A percentile compares a stretch with the other conserved stretches of the same genome.
These are phyloP conservation scores for Ptiloglossa arizonensis DNA, from an alignment of 1,140 invertebrate species.

Conservation along the genomic window DNA sequence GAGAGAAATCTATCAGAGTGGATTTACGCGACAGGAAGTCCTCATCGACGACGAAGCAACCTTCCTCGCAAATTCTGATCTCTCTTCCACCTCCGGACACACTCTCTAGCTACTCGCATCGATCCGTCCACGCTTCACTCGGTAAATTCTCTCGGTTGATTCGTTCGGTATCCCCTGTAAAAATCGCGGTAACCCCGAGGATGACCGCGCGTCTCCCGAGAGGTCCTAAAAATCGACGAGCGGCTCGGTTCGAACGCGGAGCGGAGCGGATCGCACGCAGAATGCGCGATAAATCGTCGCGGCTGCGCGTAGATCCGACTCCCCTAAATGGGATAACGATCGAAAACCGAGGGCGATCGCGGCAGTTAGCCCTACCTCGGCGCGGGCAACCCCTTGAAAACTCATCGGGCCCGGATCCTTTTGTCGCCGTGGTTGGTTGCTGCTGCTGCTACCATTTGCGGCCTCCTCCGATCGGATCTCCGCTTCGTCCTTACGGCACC, in stretches of 20 bases:
- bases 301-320: constrained; percentile 51
- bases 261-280: neutral
- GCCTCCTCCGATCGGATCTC: constrained; percentile 60
- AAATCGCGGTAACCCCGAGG: no score
- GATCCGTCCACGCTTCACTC: no score
- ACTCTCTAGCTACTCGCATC: no score
- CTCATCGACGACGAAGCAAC: no score
- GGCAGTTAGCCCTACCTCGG: constrained; percentile 47
- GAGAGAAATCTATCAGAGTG: no score
- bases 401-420: constrained; percentile 54
- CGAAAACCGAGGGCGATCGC: constrained; percentile 55
- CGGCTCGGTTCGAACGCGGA: neutral
- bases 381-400: constrained; percentile 50
- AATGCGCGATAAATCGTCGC: constrained; percentile 39
- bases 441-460: constrained; percentile 56
- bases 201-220: no score
- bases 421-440: constrained; percentile 40
- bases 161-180: no score
- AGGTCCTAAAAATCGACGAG: neutral
- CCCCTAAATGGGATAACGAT: constrained; percentile 67
- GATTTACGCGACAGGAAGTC: no score
- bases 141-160: no score
- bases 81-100: no score
- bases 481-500: constrained; percentile 43
- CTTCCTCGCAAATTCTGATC: no score